phyloP scores from a whole-genome alignment of 1,140 invertebrate genomes.

The Cheumatopsyche charites region DNA sequence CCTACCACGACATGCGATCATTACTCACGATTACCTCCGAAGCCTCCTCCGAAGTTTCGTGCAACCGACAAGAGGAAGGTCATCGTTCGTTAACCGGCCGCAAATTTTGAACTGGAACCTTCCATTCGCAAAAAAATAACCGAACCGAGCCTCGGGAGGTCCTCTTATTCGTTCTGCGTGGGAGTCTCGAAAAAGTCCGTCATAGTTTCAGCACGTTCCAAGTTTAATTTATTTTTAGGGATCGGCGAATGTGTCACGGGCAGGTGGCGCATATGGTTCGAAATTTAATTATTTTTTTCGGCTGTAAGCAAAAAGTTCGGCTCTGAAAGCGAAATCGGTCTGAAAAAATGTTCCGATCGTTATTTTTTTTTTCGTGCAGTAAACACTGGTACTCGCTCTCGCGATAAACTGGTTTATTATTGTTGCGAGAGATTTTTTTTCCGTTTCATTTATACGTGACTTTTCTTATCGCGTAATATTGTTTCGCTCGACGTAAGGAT shows the following conservation, averaged over 20 bases:
- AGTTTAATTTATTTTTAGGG: constrained; percentile 2
- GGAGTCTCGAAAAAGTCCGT: neutral
- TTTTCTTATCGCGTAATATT: no score
- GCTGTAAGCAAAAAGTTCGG: neutral
- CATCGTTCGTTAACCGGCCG: neutral
- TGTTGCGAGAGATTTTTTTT: no score
- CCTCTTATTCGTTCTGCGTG: neutral
- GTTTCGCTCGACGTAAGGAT: no score
- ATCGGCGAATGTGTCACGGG: neutral
- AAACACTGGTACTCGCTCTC: neutral
- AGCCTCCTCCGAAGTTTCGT: neutral
- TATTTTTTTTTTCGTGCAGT: neutral
- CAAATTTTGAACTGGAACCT: no score
- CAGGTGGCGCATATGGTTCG: neutral
- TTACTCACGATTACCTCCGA: constrained; percentile 11
- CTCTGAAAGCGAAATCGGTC: neutral
- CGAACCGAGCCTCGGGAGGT: no score
- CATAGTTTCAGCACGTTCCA: neutral
- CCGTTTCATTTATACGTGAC: no score
- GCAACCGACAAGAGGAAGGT: neutral
- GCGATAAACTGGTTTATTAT: neutral
- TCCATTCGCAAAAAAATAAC: no score
- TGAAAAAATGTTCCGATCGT: neutral
- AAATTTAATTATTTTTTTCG: no score
- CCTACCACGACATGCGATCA: neutral